Conservation (phyloP, 1,140 invertebrate species). For the Andricus grossulariae region DNA sequence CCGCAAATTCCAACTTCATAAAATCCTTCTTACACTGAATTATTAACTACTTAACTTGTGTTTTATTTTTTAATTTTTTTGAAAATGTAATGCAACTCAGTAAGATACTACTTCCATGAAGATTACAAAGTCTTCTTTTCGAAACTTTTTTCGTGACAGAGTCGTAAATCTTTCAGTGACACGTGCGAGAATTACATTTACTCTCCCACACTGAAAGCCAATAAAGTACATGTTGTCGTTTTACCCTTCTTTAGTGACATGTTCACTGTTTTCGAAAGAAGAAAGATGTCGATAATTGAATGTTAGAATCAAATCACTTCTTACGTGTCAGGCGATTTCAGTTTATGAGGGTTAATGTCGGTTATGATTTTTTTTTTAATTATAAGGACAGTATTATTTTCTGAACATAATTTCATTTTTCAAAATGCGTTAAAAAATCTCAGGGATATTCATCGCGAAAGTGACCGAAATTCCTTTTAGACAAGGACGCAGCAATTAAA, state of each 20-base stretch:
- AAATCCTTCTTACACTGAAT: background rate
- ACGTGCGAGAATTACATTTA: background rate
- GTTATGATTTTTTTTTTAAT: no score
- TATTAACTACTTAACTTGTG: background rate
- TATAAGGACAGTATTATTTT: no score
- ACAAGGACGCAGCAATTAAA: background rate
- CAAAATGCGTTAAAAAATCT: no score
- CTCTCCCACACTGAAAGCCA: background rate
- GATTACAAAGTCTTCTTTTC: background rate
- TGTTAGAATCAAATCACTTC: background rate
- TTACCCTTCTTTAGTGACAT: background rate
- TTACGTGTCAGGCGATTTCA: no score
- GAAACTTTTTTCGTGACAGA: background rate
- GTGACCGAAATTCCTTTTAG: background rate
- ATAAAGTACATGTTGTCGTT: background rate
- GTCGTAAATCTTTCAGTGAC: background rate
- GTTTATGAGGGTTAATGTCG: no score
- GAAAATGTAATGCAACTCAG: background rate
- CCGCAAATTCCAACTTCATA: background rate
- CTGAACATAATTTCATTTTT: no score
- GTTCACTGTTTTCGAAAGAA: background rate
- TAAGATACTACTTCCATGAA: background rate
- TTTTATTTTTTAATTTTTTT: background rate
- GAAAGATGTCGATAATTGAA: background rate
- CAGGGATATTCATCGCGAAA: no score